These are phyloP conservation scores for Chelmon rostratus DNA, from an alignment of 2,797 vertebrate genomes.

Conservation along the genomic window DNA sequence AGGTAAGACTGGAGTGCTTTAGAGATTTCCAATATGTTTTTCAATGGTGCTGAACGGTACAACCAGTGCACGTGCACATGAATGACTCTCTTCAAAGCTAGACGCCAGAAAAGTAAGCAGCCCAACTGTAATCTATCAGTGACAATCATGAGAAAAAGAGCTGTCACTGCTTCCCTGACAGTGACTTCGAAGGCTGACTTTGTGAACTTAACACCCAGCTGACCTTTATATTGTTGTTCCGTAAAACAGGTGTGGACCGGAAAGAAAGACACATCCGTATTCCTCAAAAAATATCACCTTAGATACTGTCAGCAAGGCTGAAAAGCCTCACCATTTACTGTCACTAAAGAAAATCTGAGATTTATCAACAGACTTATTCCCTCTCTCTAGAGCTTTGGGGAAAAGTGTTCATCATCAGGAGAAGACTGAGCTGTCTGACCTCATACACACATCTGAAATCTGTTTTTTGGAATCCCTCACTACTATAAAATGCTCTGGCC, in stretches of 20 bases:
- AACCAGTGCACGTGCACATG: not conserved
- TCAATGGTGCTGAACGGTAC: not conserved
- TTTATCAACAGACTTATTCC: constrained; percentile 34
- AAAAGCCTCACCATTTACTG: constrained; percentile 18
- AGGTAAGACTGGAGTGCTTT: not conserved
- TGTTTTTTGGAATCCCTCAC: constrained; percentile 34
- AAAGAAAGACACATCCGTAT: constrained; percentile 28
- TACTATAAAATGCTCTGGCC: constrained; percentile 29
- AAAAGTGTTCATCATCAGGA: constrained; percentile 21
- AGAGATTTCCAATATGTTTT: not conserved
- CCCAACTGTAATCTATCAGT: not conserved
- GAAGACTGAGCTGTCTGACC: constrained; percentile 31
- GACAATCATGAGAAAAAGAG: not conserved
- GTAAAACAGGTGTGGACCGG: constrained; percentile 2
- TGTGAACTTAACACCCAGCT: constrained; percentile 23
- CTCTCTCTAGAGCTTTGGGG: constrained; percentile 30
- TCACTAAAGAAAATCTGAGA: constrained; percentile 32
- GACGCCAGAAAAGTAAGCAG: not conserved
- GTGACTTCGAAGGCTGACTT: constrained; percentile 10
- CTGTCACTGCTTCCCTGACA: constrained; percentile 23
- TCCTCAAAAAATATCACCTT: constrained; percentile 9
- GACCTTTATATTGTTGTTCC: constrained; percentile 35
- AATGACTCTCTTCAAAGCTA: not conserved
- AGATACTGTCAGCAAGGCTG: constrained; percentile 12
- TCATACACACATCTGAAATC: constrained; percentile 46